Percentiles rank a stretch among this genome's conserved stretches.
Conservation (phyloP, 2,113 vertebrate species). For the Pseudopodoces humilis region DNA sequence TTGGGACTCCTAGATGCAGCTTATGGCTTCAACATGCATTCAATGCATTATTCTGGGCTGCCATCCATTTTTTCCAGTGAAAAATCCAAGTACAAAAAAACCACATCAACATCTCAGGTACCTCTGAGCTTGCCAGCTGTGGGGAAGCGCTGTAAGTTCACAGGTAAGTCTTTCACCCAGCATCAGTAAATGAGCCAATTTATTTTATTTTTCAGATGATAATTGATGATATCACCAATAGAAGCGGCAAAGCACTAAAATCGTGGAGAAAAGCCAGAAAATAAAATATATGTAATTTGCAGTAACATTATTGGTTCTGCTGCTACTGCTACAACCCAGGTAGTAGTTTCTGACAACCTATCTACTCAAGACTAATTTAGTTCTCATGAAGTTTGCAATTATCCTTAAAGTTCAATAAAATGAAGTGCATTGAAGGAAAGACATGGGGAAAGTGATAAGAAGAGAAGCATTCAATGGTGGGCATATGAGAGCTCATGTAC, state of each 20-base stretch:
- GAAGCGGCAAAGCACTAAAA: not conserved
- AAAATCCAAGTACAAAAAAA: not conserved
- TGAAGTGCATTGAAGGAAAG: not conserved
- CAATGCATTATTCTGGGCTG: not conserved
- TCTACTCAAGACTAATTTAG: not conserved
- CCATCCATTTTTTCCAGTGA: not conserved
- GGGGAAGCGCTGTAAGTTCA: not conserved
- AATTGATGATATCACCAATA: not conserved
- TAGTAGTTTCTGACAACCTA: not conserved
- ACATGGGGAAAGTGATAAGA: not conserved
- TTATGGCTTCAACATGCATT: not conserved
- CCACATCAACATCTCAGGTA: not conserved
- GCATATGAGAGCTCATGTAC: not conserved
- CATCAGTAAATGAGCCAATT: not conserved
- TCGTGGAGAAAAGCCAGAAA: not conserved
- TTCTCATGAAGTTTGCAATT: not conserved
- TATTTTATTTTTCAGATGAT: not conserved
- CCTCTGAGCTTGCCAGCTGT: not conserved
- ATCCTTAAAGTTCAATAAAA: conserved; percentile 1
- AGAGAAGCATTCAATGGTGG: not conserved
- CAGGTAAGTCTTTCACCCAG: not conserved
- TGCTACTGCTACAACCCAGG: not conserved
- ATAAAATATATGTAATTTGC: not conserved
- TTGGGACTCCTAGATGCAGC: not conserved
- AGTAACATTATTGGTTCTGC: not conserved